Percentiles rank a stretch among this genome's conserved stretches.
Conservation (phyloP, 2,888 invertebrate species). For the Oxycera nigricornis region DNA sequence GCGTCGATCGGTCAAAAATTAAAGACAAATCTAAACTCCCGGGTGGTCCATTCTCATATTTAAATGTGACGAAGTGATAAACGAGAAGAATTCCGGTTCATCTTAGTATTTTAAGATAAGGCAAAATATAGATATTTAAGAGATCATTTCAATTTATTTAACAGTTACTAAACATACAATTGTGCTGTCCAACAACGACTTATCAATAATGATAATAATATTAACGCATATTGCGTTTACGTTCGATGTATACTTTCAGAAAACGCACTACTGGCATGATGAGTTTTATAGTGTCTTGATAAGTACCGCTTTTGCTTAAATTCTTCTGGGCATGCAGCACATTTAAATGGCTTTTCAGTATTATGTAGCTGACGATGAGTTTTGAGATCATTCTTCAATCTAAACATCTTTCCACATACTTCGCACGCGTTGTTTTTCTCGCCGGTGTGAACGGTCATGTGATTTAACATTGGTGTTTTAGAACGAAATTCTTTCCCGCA, state of each 20-base stretch:
- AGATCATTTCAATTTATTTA: too few species aligned
- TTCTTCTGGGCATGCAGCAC: constrained; percentile 59
- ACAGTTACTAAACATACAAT: too few species aligned
- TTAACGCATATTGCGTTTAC: background rate
- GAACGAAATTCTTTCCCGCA: constrained; percentile 70
- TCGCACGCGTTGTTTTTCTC: constrained; percentile 69
- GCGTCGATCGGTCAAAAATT: too few species aligned
- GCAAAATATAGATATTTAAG: too few species aligned
- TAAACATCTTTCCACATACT: constrained; percentile 66
- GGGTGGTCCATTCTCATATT: too few species aligned
- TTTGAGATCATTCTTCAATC: constrained; percentile 68
- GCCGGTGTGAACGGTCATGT: constrained; percentile 68
- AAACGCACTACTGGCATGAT: constrained; percentile 7
- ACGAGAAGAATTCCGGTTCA: too few species aligned
- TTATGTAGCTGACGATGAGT: constrained; percentile 66
- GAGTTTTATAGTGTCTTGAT: constrained; percentile 62
- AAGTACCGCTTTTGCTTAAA: constrained; percentile 66
- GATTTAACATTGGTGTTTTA: constrained; percentile 66
- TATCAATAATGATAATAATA: background rate
- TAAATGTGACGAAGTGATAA: too few species aligned
- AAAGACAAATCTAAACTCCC: too few species aligned
- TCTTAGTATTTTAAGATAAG: too few species aligned
- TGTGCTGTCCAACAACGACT: too few species aligned
- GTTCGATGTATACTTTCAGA: background rate
- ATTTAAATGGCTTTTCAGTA: constrained; percentile 64